Evolutionary conservation across 1,140 invertebrate genomes (phyloP), one percentile per base, ranked within the genome.

Genomic region (Drosophila ohnishii): DNA sequence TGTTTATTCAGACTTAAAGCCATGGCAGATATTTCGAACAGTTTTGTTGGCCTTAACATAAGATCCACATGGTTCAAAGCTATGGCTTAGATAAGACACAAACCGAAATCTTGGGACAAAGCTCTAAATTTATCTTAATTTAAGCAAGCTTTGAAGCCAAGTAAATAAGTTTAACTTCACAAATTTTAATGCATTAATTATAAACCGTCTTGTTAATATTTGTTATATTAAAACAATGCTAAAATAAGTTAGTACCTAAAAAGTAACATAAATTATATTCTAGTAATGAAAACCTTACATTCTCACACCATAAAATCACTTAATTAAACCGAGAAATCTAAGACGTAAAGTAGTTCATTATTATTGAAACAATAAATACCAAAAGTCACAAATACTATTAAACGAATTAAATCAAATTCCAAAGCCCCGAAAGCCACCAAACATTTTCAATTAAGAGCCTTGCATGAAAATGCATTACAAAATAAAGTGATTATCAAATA

Each of bases 21-120:
- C 32, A 9, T 22, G 7, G 3, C 61, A 10, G 16, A n/a, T 8
- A 34, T 34, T 61, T 64, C 61, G 14, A 61, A 42, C 61, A 64
- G 61, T 61, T 40, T 61, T 10, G n/a, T 8, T 13, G 28, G 9
- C 2, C 1, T 16, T 61, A 64, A 61, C 56, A 64, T 61, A 61
- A 1, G 2, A 13, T 64, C 61, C 61, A 64, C 25, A 16, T 8
- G 13, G 13, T 7, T 1, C 0, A 40, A 32, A 64, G 61, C 61
- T 61, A 25, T 5, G 9, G 9, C 13, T 10, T 42, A 64, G 37
- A 56, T 3, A 0, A 16, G 16, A 61, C 61, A 7, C 16, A 14
- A 61, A 25, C 61, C 61, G 13, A 8, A 5, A 2, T 57, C 32
- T 64, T 64, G 57, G 61, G 37, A 64, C 61, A 60, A 63, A 42